Base-by-base conservation (phyloP, 1,140 invertebrate genomes). In the Agraylea sexmaculata region DNA sequence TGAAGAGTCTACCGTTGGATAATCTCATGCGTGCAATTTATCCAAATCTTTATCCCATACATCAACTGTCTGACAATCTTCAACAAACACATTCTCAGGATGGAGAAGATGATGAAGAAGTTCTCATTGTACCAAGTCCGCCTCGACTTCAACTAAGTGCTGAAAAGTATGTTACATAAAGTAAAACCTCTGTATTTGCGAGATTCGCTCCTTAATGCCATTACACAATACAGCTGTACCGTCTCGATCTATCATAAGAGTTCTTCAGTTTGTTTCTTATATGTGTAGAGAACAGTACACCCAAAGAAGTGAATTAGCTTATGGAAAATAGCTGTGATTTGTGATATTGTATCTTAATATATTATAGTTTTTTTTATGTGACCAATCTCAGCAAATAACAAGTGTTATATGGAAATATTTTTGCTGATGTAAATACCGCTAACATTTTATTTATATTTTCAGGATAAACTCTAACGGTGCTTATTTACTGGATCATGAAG, bases 31-130 rank as follows among this genome's bases (percentile, higher is more conserved):
- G 89, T 50, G 71, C 70, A 35, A 75, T 97, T 42, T 95, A 97
- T 72, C 94, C 95, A 7, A 83, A 90, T 62, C 68, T 99, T 23
- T 99, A 96, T 67, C 78, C 89, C 5, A 60, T 99, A 28, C 87
- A 95, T 60, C 62, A 62, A 46, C 66, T 93, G 12, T 47, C 51
- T 8, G 56, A 61, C 23, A 56, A 62, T 49, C 4, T 40, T 32
- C 43, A 30, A 15, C 46, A 17, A 12, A 13, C 33, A 17, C 11
- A 6, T 6, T 41, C 44, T 17, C 73, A 77, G 45, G 74, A 80
- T 29, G 66, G 74, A 49, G 74, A 74, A 51, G 70, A 71, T 41
- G 53, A 62, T 1, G 62, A 69, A 29, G 72, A 76, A 5, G 60
- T 72, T 3, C 70, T 72, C 37, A 45, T 60, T 6, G 62, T 73